Conservation (phyloP, 1,140 invertebrate species). For the Drosophila mauritiana region DNA sequence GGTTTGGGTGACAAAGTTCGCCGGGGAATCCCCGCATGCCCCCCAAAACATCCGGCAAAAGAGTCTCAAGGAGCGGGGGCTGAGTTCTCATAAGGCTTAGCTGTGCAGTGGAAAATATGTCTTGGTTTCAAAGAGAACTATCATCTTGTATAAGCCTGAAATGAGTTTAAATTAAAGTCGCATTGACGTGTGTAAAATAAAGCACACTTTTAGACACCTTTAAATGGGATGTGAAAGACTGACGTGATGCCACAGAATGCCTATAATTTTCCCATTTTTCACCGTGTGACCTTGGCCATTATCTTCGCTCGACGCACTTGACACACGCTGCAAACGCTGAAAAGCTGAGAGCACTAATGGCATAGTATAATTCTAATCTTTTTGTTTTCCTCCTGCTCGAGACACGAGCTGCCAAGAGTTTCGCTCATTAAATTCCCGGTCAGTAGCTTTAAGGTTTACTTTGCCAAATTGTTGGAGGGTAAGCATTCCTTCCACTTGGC, state of each 20-base stretch:
- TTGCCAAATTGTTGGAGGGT: conserved; percentile 13
- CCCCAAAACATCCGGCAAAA: conserved; percentile 18
- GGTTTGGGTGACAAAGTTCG: conserved; percentile 7
- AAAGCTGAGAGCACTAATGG: conserved; percentile 26
- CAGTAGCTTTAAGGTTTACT: conserved; percentile 34
- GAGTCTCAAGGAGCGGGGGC: conserved; percentile 3
- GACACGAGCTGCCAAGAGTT: background rate
- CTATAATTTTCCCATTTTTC: background rate
- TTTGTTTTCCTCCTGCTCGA: conserved; percentile 22
- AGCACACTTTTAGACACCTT: background rate
- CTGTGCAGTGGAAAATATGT: conserved; percentile 8
- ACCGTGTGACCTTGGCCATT: conserved; percentile 21
- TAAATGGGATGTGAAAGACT: background rate
- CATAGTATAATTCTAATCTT: conserved; percentile 35
- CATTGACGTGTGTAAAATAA: background rate
- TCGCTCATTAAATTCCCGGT: conserved; percentile 21
- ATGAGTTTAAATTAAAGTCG: background rate
- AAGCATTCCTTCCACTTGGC: conserved; percentile 43
- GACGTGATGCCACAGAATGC: background rate
- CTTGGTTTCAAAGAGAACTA: background rate
- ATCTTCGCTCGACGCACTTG: conserved; percentile 29
- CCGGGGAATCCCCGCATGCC: background rate
- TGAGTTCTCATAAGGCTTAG: conserved; percentile 6
- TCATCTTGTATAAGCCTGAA: too few species aligned
- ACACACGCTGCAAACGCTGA: conserved; percentile 2